Percentiles rank a stretch among this genome's conserved stretches.
Conservation (phyloP, 2,797 vertebrate species). For the Poeciliopsis infans region DNA sequence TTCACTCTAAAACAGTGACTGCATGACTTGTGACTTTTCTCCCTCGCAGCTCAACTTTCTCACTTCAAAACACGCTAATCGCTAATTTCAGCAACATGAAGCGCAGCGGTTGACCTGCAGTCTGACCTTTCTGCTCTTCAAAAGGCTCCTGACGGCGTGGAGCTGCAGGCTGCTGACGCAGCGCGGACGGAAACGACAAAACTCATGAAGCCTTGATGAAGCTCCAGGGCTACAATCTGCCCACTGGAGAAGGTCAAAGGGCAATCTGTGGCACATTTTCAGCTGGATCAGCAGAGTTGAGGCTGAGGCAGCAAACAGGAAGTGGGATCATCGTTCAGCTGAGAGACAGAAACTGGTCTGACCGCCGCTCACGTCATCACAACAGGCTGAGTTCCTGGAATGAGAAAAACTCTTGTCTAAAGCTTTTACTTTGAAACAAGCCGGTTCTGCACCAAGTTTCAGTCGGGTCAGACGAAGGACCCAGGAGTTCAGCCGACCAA, state of each 20-base stretch:
- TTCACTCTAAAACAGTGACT: background rate
- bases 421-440: background rate
- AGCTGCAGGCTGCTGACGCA: background rate
- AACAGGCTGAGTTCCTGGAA: background rate
- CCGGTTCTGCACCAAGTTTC: background rate
- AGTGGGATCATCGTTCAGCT: background rate
- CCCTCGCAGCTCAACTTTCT: background rate
- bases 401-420: background rate
- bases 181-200: background rate
- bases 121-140: conserved; percentile 7
- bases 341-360: background rate
- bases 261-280: background rate
- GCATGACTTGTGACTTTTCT: background rate
- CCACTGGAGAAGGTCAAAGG: background rate
- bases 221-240: background rate
- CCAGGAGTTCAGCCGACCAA: background rate
- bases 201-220: background rate
- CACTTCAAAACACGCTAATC: background rate
- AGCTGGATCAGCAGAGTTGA: background rate
- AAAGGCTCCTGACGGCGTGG: background rate
- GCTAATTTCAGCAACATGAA: conserved; percentile 1
- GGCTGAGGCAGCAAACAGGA: background rate
- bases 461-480: background rate
- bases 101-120: conserved; percentile 10
- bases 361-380: too few relatives aligned